A percentile compares a stretch with the other conserved stretches of the same genome.
Conservation (phyloP, 2,797 vertebrate genomes). For the Acanthurus leucopareius region DNA sequence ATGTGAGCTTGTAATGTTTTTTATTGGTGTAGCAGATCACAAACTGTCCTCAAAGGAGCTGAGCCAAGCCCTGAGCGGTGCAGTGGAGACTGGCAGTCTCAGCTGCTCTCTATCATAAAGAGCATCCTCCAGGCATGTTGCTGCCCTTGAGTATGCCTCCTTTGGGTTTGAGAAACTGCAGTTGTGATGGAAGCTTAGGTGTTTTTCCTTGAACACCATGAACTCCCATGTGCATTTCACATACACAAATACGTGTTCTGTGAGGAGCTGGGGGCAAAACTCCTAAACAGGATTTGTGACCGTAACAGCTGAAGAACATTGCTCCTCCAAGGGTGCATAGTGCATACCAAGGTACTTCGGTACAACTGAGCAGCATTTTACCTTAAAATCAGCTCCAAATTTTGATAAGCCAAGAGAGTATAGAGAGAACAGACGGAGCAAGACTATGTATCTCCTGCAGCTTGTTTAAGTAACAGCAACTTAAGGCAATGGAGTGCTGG, state of each 20-base stretch:
- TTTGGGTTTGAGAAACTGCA: conserved; percentile 64
- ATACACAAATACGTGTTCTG: conserved; percentile 28
- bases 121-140: conserved; percentile 59
- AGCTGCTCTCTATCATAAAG: conserved; percentile 77
- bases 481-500: too few relatives aligned
- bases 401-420: too few relatives aligned
- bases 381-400: too few relatives aligned
- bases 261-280: too few relatives aligned
- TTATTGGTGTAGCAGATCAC: conserved; percentile 75
- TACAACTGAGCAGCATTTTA: too few relatives aligned
- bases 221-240: conserved; percentile 52
- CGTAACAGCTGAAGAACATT: too few relatives aligned
- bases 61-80: conserved; percentile 50
- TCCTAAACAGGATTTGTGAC: too few relatives aligned
- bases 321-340: too few relatives aligned
- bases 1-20: conserved; percentile 64
- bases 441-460: too few relatives aligned
- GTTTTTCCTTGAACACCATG: conserved; percentile 66
- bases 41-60: conserved; percentile 53
- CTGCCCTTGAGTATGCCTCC: conserved; percentile 62
- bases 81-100: conserved; percentile 72
- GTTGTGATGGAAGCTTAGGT: conserved; percentile 71
- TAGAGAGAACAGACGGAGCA: too few relatives aligned
- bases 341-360: too few relatives aligned
- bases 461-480: too few relatives aligned